Percentiles rank a stretch among this genome's conserved stretches.
phyloP scores from a whole-genome alignment of 2,113 vertebrate species.

The Pterophyllum scalare region DNA sequence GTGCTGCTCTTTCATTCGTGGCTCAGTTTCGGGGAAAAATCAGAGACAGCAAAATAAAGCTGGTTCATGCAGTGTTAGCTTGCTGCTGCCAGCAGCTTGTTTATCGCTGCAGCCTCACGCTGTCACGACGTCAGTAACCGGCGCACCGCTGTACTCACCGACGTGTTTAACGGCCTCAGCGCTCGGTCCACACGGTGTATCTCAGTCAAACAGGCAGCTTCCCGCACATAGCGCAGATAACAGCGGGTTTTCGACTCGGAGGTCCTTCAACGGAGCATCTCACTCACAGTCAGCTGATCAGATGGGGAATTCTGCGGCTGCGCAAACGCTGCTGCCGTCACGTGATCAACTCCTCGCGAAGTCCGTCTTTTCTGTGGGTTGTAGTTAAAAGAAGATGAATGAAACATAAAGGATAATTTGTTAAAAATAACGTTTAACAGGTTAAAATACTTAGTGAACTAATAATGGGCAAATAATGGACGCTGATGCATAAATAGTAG shows the following conservation, averaged over 20 bases:
- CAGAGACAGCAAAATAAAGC: neutral
- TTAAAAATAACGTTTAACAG: neutral
- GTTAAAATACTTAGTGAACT: neutral
- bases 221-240: constrained; percentile 46
- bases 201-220: constrained; percentile 29
- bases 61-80: constrained; percentile 19
- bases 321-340: constrained; percentile 44
- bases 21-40: neutral
- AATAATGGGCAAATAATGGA: neutral
- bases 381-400: neutral
- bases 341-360: neutral
- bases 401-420: neutral
- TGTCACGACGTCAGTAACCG: constrained; percentile 60
- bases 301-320: constrained; percentile 38
- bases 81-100: constrained; percentile 41
- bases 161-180: constrained; percentile 4
- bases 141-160: constrained; percentile 54
- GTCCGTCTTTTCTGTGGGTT: neutral
- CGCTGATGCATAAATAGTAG: neutral
- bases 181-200: constrained; percentile 14
- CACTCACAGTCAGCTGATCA: constrained; percentile 79
- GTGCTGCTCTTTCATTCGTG: neutral
- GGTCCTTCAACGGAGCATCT: constrained; percentile 66
- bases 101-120: constrained; percentile 20
- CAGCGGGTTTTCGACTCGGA: constrained; percentile 42